Evolutionary conservation across 23 tunicate genomes (phyloP), one percentile per base, ranked within the genome.

Genomic region (Styela plicata): DNA sequence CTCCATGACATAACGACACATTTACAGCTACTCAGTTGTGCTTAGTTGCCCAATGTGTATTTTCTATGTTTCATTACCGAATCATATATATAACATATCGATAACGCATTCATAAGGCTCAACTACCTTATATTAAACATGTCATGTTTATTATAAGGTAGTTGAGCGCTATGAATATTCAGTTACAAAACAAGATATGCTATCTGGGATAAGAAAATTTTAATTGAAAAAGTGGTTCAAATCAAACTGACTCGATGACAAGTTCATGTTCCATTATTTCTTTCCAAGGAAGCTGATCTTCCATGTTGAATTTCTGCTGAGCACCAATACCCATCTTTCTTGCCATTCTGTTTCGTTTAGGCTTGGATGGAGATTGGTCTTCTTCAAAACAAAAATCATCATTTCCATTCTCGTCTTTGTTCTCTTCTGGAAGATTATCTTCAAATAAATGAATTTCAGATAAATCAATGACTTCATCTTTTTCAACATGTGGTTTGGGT

Each of bases 211-310:
- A n/a, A n/a, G n/a, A n/a, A n/a, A n/a, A n/a, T n/a, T n/a, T n/a
- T n/a, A n/a, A n/a, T n/a, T n/a, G n/a, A n/a, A n/a, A n/a, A n/a
- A n/a, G n/a, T n/a, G n/a, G n/a, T n/a, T n/a, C n/a, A n/a, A n/a
- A n/a, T n/a, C n/a, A 44, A 44, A 44, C 73, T 22, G 70, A 87
- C 36, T 87, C 91, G 67, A 87, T 87, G 20, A 87, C 86, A 28
- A 87, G 37, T 62, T 87, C 91, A 74, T 87, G 91, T 25, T 87
- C 83, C 86, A 82, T 87, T 63, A 87, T 87, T 27, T 87, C 91
- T 25, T 82, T 74, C 91, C 91, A 87, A 0, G 83, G 80, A 69
- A 87, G 81, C 7, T 26, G 31, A 20, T 52, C 66, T 24, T 52
- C 81, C 0, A 76, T 44, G 57, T 44, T 44, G 57, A 44, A 44